phyloP scores from a whole-genome alignment of 2,797 vertebrate species.

The Enteromius fasciolatus region DNA sequence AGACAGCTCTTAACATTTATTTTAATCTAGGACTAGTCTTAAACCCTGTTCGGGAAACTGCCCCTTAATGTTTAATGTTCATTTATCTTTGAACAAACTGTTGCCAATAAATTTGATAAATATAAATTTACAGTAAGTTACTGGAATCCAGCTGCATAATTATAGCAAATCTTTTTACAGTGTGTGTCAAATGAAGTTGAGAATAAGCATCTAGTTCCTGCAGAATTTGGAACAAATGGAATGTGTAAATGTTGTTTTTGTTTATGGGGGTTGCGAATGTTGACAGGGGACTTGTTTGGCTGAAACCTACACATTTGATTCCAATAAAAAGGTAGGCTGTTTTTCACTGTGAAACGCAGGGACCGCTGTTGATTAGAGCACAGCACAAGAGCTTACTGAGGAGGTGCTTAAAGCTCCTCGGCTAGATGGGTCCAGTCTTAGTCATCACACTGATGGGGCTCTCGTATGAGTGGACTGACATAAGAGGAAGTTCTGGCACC shows the following conservation, averaged over 20 bases:
- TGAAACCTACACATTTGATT: background rate
- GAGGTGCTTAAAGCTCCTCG: conserved; percentile 5
- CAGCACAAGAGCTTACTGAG: background rate
- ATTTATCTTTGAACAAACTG: too few species aligned
- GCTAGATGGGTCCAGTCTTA: conserved; percentile 19
- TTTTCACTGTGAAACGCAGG: background rate
- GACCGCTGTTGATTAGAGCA: conserved; percentile 13
- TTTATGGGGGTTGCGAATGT: background rate
- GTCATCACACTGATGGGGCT: conserved; percentile 38
- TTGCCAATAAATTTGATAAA: too few species aligned
- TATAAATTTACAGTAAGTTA: too few species aligned
- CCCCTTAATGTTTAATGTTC: too few species aligned
- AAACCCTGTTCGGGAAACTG: too few species aligned
- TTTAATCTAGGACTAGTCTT: too few species aligned
- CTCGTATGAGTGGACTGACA: conserved; percentile 21
- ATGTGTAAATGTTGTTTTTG: background rate
- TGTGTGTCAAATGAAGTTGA: background rate
- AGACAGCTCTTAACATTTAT: too few species aligned
- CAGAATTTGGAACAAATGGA: background rate
- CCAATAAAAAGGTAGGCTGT: background rate
- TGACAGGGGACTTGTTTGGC: background rate
- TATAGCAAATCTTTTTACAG: too few species aligned
- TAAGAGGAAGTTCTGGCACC: conserved; percentile 34
- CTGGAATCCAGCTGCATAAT: too few species aligned
- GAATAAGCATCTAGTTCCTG: background rate